A percentile compares a stretch with the other conserved stretches of the same genome.
phyloP scores from a whole-genome alignment of 2,113 vertebrate species.

The Poicephalus gulielmi region DNA sequence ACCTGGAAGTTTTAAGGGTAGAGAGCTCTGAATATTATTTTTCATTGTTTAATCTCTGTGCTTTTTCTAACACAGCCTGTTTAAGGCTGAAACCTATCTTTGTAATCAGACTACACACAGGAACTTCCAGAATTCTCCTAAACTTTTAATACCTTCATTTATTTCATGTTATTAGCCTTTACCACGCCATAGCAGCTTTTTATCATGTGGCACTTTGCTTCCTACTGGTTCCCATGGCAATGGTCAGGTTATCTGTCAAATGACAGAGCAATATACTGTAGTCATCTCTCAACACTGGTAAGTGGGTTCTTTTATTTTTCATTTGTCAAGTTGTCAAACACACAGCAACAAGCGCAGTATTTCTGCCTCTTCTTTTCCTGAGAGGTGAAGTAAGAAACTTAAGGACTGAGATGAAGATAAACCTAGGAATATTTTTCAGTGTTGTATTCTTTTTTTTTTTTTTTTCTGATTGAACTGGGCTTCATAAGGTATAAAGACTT shows the following conservation, averaged over 20 bases:
- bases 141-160: constrained; percentile 22
- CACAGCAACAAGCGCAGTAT: not conserved
- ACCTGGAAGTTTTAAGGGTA: not conserved
- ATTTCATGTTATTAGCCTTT: constrained; percentile 28
- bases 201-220: not conserved
- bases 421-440: not conserved
- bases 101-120: not conserved
- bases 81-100: constrained; percentile 5
- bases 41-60: not conserved
- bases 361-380: not conserved
- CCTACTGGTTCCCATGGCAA: constrained; percentile 28
- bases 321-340: constrained; percentile 20
- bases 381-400: not conserved
- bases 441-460: not conserved
- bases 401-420: not conserved
- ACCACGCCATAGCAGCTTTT: not conserved
- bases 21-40: not conserved
- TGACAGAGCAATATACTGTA: not conserved
- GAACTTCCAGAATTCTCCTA: constrained; percentile 11
- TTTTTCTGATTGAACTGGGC: not conserved
- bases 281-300: not conserved
- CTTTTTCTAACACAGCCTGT: not conserved
- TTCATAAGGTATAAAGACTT: not conserved
- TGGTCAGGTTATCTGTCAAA: constrained; percentile 13
- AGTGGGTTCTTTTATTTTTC: constrained; percentile 27